Evolutionary conservation across 2,797 vertebrate species (phyloP).

Genomic region (Perodicticus potto): DNA sequence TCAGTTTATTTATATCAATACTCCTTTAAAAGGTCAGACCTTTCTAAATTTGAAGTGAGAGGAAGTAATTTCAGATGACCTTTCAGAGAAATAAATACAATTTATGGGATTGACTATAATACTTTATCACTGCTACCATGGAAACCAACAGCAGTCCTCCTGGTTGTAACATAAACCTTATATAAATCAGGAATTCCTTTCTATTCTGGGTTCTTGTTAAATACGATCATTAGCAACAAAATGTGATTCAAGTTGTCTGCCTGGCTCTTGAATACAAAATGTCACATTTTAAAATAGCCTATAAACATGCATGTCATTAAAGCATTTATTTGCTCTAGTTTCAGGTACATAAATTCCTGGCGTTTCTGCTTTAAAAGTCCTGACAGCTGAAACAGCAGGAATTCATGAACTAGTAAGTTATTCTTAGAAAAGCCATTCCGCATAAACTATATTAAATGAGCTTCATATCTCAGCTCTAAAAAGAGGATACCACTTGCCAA

Average conservation of each 20-base stretch:
- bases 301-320: constrained; percentile 67
- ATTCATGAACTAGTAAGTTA: constrained; percentile 70
- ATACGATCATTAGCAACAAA: constrained; percentile 45
- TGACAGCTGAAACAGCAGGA: constrained; percentile 69
- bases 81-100: constrained; percentile 75
- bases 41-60: constrained; percentile 38
- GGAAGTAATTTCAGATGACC: constrained; percentile 50
- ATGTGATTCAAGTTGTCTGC: background rate
- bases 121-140: constrained; percentile 65
- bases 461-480: constrained; percentile 43
- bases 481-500: background rate
- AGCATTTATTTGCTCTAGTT: constrained; percentile 67
- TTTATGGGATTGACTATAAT: constrained; percentile 52
- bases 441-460: constrained; percentile 20
- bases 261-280: constrained; percentile 45
- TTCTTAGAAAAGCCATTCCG: constrained; percentile 51
- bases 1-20: constrained; percentile 47
- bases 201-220: constrained; percentile 65
- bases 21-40: constrained; percentile 50
- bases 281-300: constrained; percentile 51
- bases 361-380: constrained; percentile 69
- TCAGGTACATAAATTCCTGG: constrained; percentile 72
- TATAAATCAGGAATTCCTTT: constrained; percentile 62
- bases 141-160: constrained; percentile 59
- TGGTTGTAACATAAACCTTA: constrained; percentile 1